Percentiles rank a stretch among this genome's conserved stretches.
These are phyloP conservation scores for Ormia ochracea DNA, from an alignment of 2,888 invertebrate species.

Conservation along the genomic window DNA sequence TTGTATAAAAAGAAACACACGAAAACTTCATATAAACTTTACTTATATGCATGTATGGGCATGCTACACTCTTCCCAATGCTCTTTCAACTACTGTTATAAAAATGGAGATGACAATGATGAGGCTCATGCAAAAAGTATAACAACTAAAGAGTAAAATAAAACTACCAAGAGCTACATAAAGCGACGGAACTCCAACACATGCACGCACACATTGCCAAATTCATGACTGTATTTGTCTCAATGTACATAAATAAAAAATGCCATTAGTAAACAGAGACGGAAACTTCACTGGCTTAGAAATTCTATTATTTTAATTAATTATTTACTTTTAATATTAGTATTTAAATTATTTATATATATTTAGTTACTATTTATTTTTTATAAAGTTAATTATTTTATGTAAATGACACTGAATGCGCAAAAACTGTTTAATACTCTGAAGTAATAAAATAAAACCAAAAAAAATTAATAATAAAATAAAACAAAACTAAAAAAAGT, in stretches of 20 bases:
- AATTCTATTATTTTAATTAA: background rate
- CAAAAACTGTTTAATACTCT: too few species aligned
- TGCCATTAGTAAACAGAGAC: background rate
- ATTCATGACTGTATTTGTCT: too few species aligned
- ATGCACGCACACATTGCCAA: background rate
- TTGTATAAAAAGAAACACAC: conserved; percentile 10
- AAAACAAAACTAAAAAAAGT: too few species aligned
- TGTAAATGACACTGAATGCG: too few species aligned
- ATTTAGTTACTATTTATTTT: too few species aligned
- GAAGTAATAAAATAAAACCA: too few species aligned
- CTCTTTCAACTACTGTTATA: conserved; percentile 16
- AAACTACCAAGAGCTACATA: conserved; percentile 32
- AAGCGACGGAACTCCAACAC: conserved; percentile 18
- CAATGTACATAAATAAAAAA: conserved; percentile 1
- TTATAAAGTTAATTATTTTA: too few species aligned
- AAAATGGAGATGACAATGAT: conserved; percentile 51
- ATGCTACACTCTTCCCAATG: background rate
- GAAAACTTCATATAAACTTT: conserved; percentile 12
- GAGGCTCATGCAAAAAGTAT: background rate
- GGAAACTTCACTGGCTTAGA: background rate
- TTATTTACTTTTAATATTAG: background rate
- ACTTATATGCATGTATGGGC: background rate
- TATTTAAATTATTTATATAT: too few species aligned
- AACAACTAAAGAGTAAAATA: conserved; percentile 26
- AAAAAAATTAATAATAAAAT: too few species aligned